phyloP scores from a whole-genome alignment of 2,113 vertebrate species.

The Cryptotis parvus region DNA sequence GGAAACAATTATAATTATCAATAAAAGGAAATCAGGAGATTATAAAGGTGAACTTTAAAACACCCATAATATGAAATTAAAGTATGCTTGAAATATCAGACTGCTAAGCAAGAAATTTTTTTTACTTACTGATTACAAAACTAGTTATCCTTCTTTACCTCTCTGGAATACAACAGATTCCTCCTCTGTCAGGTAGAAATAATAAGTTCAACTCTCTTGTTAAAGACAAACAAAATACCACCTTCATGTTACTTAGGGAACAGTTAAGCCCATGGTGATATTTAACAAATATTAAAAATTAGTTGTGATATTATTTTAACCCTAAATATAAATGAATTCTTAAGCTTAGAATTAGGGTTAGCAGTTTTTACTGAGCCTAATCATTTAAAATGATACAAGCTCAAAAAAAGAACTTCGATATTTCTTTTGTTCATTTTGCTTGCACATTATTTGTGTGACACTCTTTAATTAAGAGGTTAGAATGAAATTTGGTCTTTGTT shows the following conservation, averaged over 20 bases:
- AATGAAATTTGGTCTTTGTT: not conserved
- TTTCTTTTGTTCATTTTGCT: not conserved
- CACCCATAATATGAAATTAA: not conserved
- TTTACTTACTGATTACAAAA: not conserved
- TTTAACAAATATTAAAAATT: not conserved
- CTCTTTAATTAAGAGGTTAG: not conserved
- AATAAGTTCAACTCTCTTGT: not conserved
- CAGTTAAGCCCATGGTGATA: not conserved
- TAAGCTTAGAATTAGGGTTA: constrained; percentile 30
- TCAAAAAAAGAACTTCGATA: constrained; percentile 3
- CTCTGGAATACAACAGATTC: not conserved
- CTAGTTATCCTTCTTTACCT: not conserved
- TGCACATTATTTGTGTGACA: not conserved
- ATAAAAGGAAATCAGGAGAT: constrained; percentile 2
- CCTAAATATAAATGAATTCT: not conserved
- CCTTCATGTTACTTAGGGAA: not conserved
- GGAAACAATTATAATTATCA: constrained; percentile 25
- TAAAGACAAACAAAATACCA: not conserved
- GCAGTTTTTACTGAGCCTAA: not conserved
- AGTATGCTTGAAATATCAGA: not conserved
- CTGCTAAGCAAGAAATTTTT: not conserved
- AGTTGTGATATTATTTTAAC: constrained; percentile 16
- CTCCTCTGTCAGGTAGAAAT: not conserved
- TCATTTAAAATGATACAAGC: constrained; percentile 43
- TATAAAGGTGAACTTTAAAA: not conserved